Percentiles rank a stretch among this genome's conserved stretches.
Conservation (phyloP, 2,888 invertebrate genomes). For the Lepidocyrtinus sp. region DNA sequence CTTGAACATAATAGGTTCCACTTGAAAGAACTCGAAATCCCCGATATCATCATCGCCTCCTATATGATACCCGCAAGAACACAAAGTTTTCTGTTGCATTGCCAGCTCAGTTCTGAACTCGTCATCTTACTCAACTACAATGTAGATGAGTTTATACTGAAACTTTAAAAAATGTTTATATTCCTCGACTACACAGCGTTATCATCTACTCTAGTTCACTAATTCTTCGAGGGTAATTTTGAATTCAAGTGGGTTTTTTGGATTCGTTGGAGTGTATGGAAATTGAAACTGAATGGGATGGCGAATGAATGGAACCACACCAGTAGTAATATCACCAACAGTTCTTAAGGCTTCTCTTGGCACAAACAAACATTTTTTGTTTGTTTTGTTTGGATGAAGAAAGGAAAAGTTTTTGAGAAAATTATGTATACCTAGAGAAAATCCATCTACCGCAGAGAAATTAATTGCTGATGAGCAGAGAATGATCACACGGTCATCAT, state of each 20-base stretch:
- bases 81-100: constrained; percentile 6
- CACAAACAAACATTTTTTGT: neutral
- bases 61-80: neutral
- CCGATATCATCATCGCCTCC: constrained; percentile 48
- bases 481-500: neutral
- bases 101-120: no score
- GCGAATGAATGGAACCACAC: constrained; percentile 11
- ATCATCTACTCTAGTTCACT: constrained; percentile 18
- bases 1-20: constrained; percentile 61
- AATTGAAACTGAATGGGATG: constrained; percentile 43
- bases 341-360: neutral
- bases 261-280: constrained; percentile 39
- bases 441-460: neutral
- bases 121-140: no score
- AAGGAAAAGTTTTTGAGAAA: constrained; percentile 18
- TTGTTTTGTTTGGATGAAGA: constrained; percentile 3
- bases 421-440: no score
- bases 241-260: constrained; percentile 17
- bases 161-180: no score
- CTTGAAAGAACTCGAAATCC: constrained; percentile 60
- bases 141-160: no score
- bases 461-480: constrained; percentile 10
- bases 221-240: constrained; percentile 16
- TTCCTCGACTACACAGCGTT: no score
- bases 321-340: neutral